Base-by-base conservation (phyloP, 2,797 vertebrate species). In the Strix occidentalis region DNA sequence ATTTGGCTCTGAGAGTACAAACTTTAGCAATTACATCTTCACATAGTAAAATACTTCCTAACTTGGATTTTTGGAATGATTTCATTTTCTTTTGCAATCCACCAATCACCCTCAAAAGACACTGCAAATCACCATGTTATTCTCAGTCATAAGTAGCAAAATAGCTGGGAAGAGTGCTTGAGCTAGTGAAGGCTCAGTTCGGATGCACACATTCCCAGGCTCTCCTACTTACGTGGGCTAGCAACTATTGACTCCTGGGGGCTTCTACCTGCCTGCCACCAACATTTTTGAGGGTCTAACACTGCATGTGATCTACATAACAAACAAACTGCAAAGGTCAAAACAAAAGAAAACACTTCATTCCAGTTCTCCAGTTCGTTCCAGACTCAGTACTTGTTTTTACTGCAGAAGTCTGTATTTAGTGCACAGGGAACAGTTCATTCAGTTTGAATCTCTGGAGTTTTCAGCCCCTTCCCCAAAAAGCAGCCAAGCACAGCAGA, bases 391-490 rank as follows among this genome's bases (percentile, higher is more conserved):
- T 37, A 48, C 31, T 81, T 93, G 28, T 71, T 94, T 87, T 76
- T 31, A 70, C 56, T 74, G 54, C n/a, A 74, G 10, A 92, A 84
- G 35, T 50, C 60, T 91, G 50, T 10, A 51, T 86, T 41, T 68
- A 41, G 25, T 56, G 31, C 31, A 26, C 31, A 60, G 46, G 72
- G 53, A 83, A 86, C 53, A 72, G 56, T 29, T 93, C 25, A 68
- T 83, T 89, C 50, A 33, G 10, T 77, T 70, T 83, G 33, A 77
- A 77, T 54, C 68, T 77, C 86, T 48, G 58, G 83, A 85, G 43
- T 4, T 77, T 84, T 93, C 65, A 77, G 84, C 64, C 94, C 92
- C 92, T 81, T 96, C 86, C 94, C 81, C 84, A 80, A 68, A 91
- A 92, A 84, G 20, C 61, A 81, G 90, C 71, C 84, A 92, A 95